These are phyloP conservation scores for Rallus limicola DNA, from an alignment of 2,113 vertebrate genomes.

Conservation along the genomic window DNA sequence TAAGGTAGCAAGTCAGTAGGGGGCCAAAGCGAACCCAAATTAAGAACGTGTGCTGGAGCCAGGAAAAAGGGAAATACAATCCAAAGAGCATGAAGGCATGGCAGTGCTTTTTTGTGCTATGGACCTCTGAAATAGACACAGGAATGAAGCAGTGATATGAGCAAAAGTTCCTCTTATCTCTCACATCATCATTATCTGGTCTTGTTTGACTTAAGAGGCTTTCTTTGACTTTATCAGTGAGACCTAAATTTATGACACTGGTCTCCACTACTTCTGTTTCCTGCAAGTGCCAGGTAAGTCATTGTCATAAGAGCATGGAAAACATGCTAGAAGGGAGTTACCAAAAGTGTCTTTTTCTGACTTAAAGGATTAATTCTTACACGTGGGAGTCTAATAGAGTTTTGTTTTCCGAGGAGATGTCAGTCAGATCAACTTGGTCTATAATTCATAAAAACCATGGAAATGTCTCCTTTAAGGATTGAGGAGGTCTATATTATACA, in stretches of 20 bases:
- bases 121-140: neutral
- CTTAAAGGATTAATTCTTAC: neutral
- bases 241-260: neutral
- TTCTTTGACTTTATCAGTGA: too few species aligned
- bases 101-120: neutral
- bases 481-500: neutral
- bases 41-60: neutral
- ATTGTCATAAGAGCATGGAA: neutral
- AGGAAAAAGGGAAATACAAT: neutral
- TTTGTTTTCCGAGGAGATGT: neutral
- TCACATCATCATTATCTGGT: neutral
- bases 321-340: neutral
- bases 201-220: neutral
- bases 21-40: neutral
- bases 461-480: neutral
- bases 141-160: neutral
- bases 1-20: neutral
- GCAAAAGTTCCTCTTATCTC: neutral
- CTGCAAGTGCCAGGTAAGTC: neutral
- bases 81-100: neutral
- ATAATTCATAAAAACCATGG: neutral
- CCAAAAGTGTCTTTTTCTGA: neutral
- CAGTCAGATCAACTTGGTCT: neutral
- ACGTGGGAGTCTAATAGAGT: neutral
- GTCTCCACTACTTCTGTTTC: neutral